Base-by-base conservation (phyloP, 2,797 vertebrate genomes). In the Clarias laeviceps region DNA sequence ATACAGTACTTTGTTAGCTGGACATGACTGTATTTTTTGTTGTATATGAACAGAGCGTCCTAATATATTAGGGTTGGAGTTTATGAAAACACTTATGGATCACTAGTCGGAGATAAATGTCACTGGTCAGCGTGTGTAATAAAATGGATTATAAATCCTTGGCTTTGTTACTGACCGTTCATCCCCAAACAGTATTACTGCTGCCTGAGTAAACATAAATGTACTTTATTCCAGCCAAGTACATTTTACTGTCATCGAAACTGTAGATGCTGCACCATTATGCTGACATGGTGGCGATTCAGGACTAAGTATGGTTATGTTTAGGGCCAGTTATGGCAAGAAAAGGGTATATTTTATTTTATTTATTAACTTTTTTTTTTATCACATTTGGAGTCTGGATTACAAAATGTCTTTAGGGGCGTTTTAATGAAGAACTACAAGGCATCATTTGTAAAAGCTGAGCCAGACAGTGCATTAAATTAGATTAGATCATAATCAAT, bases 111-210 rank as follows among this genome's bases (percentile, higher is more conserved):
- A 20, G 82, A 66, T 27, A 64, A 54, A 76, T 76, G 69, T 9
- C 22, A 76, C 45, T 83, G 70, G 37, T 62, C 34, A 24, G 57
- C 62, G 59, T 74, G 18, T 27, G 72, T 40, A 50, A 17, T 9
- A 22, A 29, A 76, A 65, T 18, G 72, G 61, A 32, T 64, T 76
- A 27, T 11, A 65, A 65, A 54, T 56, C 40, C n/a, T 65, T 14
- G 20, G 59, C 82, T 65, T 66, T 76, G 45, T 74, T 77, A 83
- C 27, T 12, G 24, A 27, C n/a, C 40, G 17, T 34, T 70, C 50
- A n/a, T 29, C 64, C 32, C 50, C 34, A 65, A 77, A 7, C 61
- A 0, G 61, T 32, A 18, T 29, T 40, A n/a, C 22, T 29, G 32
- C 62, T 84, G 45, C 7, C 62, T 8, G 4, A 50, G 22, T 56